A percentile compares a stretch with the other conserved stretches of the same genome.
These are phyloP conservation scores for Nomada lathburiana DNA, from an alignment of 2,888 invertebrate genomes.

Conservation along the genomic window DNA sequence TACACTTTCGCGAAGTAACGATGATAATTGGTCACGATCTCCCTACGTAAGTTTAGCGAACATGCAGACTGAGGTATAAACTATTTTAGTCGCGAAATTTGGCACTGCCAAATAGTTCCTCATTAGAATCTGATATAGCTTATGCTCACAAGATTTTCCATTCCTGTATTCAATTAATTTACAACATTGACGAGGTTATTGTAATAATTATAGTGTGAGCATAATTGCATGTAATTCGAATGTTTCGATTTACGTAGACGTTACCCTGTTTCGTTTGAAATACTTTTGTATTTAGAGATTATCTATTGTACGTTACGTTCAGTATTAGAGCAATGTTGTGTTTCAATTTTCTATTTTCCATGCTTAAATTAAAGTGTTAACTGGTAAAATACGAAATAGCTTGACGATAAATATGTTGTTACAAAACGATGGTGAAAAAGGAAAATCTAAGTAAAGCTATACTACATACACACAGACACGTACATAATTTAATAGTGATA, in stretches of 20 bases:
- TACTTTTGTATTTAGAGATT: constrained; percentile 37
- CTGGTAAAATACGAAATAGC: neutral
- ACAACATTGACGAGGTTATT: constrained; percentile 19
- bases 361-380: constrained; percentile 20
- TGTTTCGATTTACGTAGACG: constrained; percentile 39
- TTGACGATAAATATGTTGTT: neutral
- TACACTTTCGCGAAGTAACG: constrained; percentile 71
- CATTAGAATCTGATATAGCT: constrained; percentile 57
- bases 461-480: neutral
- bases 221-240: constrained; percentile 37
- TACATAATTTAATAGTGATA: constrained; percentile 22
- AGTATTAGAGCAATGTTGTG: constrained; percentile 43
- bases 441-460: constrained; percentile 33
- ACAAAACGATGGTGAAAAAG: constrained; percentile 11
- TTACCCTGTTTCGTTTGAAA: constrained; percentile 37
- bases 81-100: constrained; percentile 78
- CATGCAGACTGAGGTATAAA: constrained; percentile 62
- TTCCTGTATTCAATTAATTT: constrained; percentile 34
- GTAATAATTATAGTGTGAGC: constrained; percentile 28
- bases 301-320: constrained; percentile 45
- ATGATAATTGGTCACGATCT: constrained; percentile 78
- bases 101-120: constrained; percentile 71
- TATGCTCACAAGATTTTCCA: constrained; percentile 41
- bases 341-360: constrained; percentile 39
- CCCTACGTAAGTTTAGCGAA: constrained; percentile 78